Percentiles rank a stretch among this genome's conserved stretches.
These are phyloP conservation scores for Pelvicachromis taeniatus DNA, from an alignment of 2,113 vertebrate genomes.

Conservation along the genomic window DNA sequence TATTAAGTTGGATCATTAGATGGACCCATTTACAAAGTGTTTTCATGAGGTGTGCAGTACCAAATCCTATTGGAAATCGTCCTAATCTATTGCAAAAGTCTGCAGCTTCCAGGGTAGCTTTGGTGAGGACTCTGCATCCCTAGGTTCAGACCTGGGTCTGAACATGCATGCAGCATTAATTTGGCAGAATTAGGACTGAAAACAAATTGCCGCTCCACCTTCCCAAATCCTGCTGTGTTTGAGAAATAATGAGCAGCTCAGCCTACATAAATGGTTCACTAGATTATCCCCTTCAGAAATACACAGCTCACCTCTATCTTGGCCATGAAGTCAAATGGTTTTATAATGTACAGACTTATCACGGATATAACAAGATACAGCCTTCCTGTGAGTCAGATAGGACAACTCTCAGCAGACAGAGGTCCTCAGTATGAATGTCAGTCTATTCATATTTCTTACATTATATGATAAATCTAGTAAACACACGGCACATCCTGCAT, in stretches of 20 bases:
- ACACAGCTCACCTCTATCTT: conserved; percentile 19
- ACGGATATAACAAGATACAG: background rate
- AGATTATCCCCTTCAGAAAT: conserved; percentile 47
- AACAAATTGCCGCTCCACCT: conserved; percentile 61
- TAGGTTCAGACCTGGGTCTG: background rate
- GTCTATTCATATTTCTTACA: background rate
- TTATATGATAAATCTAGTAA: background rate
- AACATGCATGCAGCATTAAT: conserved; percentile 47
- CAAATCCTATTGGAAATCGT: conserved; percentile 63
- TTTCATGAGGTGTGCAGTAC: conserved; percentile 53
- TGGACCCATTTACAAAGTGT: conserved; percentile 53
- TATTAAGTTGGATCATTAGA: conserved; percentile 64
- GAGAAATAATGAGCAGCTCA: conserved; percentile 60
- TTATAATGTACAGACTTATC: conserved; percentile 2
- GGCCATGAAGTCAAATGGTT: background rate
- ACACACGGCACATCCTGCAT: background rate
- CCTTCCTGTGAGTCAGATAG: background rate
- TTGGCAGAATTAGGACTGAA: conserved; percentile 40
- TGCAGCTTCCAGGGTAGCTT: conserved; percentile 35
- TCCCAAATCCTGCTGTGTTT: conserved; percentile 56
- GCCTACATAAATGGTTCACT: conserved; percentile 42
- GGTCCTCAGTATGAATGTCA: background rate
- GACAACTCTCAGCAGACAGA: background rate
- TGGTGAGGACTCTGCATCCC: conserved; percentile 24
- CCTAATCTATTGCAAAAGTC: conserved; percentile 62